Conservation (phyloP, 2,797 vertebrate genomes). For the Pterois miles region DNA sequence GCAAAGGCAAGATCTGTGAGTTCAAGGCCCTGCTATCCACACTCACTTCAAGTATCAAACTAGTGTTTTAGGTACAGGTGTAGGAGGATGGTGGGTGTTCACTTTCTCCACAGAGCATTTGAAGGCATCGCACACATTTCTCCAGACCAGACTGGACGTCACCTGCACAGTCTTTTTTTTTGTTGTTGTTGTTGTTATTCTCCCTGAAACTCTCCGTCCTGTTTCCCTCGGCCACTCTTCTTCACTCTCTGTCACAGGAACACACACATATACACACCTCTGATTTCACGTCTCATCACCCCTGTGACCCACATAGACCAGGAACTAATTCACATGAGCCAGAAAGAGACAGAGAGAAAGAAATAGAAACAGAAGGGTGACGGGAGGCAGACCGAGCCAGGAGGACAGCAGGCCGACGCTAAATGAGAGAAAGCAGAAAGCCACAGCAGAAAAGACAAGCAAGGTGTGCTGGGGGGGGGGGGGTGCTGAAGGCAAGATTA, state of each 20-base stretch:
- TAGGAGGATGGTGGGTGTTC: background rate
- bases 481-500: slow-evolving; percentile 30
- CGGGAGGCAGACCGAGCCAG: slow-evolving; percentile 29
- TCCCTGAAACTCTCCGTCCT: background rate
- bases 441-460: slow-evolving; percentile 35
- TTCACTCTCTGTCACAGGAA: slow-evolving; percentile 27
- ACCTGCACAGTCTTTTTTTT: background rate
- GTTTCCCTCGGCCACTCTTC: slow-evolving; percentile 1
- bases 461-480: background rate
- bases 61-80: background rate
- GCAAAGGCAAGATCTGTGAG: background rate
- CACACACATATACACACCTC: slow-evolving; percentile 55
- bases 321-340: slow-evolving; percentile 47
- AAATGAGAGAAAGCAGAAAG: slow-evolving; percentile 38
- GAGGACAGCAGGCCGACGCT: slow-evolving; percentile 23
- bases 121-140: background rate
- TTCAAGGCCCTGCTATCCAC: background rate
- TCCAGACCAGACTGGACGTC: background rate
- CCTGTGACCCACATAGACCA: slow-evolving; percentile 62
- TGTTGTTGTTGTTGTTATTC: too few relatives aligned
- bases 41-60: background rate
- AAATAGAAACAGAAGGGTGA: slow-evolving; percentile 34
- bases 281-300: slow-evolving; percentile 71
- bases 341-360: slow-evolving; percentile 30
- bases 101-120: background rate